Base-by-base conservation (phyloP, 2,797 vertebrate species). In the Sphenopsis melanotis region DNA sequence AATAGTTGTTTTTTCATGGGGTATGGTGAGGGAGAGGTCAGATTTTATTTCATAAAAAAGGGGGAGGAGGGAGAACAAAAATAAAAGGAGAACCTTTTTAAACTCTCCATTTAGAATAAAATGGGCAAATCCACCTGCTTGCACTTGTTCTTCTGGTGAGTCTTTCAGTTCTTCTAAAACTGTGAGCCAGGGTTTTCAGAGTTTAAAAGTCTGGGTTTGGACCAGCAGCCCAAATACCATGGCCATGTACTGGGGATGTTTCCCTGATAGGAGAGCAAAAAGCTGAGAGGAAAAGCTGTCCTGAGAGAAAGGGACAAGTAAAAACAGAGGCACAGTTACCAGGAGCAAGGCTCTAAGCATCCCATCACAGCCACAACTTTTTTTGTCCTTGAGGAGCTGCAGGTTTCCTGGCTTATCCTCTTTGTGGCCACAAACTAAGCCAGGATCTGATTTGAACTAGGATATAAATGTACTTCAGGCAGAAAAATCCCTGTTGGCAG, bases 401-500 rank as follows among this genome's bases (percentile, higher is more conserved):
- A 81, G 87, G 69, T 94, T 95, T 88, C 76, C 69, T 81, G 79
- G 79, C 50, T 94, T 91, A 93, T 91, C 79, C 47, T 86, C 65
- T 86, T 81, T 88, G 87, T 86, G 76, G 56, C 89, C 87, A 3
- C 27, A 85, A 93, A 78, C 53, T 83, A 88, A 94, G 44, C 79
- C 74, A 88, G 91, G 94, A 90, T 96, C 91, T 94, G 92, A 91
- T 92, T 61, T 81, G 89, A 97, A 94, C 76, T 27, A 26, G 95
- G 95, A 91, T 94, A 95, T 90, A 95, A 95, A 96, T 91, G 95
- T 94, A 95, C 80, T 63, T 97, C 93, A 95, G 91, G 94, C 94
- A 96, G 92, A 96, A 97, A 95, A 94, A 96, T 96, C 95, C 94
- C 94, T 96, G 94, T 96, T 97, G 94, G 94, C 96, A 90, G 80